phyloP scores from a whole-genome alignment of 2,797 vertebrate species.

The Notamacropus eugenii region DNA sequence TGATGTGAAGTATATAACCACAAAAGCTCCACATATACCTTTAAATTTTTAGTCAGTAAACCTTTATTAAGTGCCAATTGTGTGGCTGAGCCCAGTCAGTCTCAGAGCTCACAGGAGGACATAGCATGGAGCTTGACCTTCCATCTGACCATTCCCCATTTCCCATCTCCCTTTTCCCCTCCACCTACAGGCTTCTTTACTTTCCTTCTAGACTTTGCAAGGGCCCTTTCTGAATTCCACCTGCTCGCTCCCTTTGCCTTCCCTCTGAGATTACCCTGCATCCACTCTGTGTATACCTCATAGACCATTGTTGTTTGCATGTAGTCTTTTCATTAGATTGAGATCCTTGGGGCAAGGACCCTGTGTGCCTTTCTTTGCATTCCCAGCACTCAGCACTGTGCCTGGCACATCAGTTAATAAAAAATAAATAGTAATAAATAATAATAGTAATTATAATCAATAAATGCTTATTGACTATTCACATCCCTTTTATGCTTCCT shows the following conservation, averaged over 20 bases:
- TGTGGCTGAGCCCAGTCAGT: background rate
- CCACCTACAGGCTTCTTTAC: background rate
- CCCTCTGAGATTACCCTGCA: background rate
- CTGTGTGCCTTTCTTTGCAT: background rate
- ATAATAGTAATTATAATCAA: background rate
- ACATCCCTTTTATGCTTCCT: background rate
- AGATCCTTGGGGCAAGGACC: background rate
- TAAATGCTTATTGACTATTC: background rate
- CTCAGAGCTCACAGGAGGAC: background rate
- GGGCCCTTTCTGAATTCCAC: background rate
- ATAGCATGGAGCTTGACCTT: background rate
- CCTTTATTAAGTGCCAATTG: background rate
- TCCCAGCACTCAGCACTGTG: background rate
- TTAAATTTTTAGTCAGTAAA: background rate
- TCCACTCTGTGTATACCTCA: background rate
- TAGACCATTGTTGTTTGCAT: background rate
- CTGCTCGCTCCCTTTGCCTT: background rate
- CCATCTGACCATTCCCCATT: background rate
- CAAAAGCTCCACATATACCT: background rate
- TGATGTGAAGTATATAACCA: background rate
- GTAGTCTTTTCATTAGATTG: background rate
- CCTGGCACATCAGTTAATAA: background rate
- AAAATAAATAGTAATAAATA: too few species aligned
- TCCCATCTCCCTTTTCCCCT: background rate
- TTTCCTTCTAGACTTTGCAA: background rate